Percentiles rank a stretch among this genome's conserved stretches.
These are phyloP conservation scores for Aricia agestis DNA, from an alignment of 1,140 invertebrate genomes.

Conservation along the genomic window DNA sequence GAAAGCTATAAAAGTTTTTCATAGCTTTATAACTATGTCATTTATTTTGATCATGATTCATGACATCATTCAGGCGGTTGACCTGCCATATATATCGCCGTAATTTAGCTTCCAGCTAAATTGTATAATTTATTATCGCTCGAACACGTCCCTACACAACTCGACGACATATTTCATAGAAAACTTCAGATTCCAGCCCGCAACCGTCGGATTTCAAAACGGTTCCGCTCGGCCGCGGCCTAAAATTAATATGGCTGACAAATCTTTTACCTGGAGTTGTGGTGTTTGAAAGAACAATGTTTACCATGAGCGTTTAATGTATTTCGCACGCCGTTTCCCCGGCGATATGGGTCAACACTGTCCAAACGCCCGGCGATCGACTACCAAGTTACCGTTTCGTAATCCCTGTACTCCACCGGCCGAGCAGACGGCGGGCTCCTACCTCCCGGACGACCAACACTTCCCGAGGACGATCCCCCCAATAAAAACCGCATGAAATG, in stretches of 20 bases:
- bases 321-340: constrained; percentile 35
- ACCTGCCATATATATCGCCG: background rate
- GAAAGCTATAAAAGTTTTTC: background rate
- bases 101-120: constrained; percentile 1
- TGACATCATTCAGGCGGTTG: background rate
- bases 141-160: background rate
- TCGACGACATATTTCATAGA: background rate
- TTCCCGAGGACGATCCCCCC: background rate
- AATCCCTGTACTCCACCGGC: constrained; percentile 22
- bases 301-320: constrained; percentile 45
- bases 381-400: constrained; percentile 48
- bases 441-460: too few relatives aligned
- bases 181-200: background rate
- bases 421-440: too few relatives aligned
- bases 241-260: background rate
- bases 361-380: constrained; percentile 58
- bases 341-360: constrained; percentile 64
- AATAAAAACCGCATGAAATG: background rate
- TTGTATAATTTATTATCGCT: background rate
- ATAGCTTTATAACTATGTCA: constrained; percentile 1
- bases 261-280: background rate
- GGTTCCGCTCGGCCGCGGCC: background rate
- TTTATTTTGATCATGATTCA: constrained; percentile 3
- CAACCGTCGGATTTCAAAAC: background rate
- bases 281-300: constrained; percentile 27